Evolutionary conservation across 2,888 invertebrate species (phyloP), one percentile per base, ranked within the genome.

Genomic region (Alviniconcha strummeri): DNA sequence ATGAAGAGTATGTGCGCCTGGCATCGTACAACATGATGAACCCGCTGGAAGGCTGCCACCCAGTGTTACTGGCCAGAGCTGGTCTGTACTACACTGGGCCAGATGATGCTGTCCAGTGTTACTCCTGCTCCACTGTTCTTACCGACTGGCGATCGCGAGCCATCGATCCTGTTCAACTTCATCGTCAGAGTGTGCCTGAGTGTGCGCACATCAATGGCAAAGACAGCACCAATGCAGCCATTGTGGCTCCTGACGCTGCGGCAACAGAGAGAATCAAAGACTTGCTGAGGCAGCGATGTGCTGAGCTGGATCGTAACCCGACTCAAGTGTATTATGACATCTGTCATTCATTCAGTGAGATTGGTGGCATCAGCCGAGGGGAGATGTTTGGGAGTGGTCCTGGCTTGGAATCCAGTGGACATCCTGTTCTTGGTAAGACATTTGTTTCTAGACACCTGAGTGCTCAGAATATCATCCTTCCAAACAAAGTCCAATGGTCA

Each of bases 21-120:
- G 78, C 78, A 0, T 78, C 78, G 15, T 78, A 78, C 78, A 78
- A 60, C 64, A 52, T 60, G 60, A 78, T 78, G 78, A 64, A 9
- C 6, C 78, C 78, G 4, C 78, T 78, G 64, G 78, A 75, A 60
- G 82, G 72, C 13, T 77, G 57, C 13, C 82, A 82, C n/a, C 82
- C 88, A 3, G 80, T 87, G 77, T 75, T 85, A 54, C 84, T 89
- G 1, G 87, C 89, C 2, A 80, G 81, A 54, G 86, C 88, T 13
- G 89, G 89, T 19, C 89, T 89, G 74, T 89, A 85, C 80, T 86
- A 87, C 74, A 86, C 82, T 52, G 88, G 88, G 6, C 71, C 80
- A 3, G 84, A 78, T 13, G 89, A 89, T 52, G 84, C 80, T 52
- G 86, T 88, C 4, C 80, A 75, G 13, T 89, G 89, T 75, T 89